Evolutionary conservation across 2,797 vertebrate species (phyloP).

Genomic region (Hylomyscus alleni): DNA sequence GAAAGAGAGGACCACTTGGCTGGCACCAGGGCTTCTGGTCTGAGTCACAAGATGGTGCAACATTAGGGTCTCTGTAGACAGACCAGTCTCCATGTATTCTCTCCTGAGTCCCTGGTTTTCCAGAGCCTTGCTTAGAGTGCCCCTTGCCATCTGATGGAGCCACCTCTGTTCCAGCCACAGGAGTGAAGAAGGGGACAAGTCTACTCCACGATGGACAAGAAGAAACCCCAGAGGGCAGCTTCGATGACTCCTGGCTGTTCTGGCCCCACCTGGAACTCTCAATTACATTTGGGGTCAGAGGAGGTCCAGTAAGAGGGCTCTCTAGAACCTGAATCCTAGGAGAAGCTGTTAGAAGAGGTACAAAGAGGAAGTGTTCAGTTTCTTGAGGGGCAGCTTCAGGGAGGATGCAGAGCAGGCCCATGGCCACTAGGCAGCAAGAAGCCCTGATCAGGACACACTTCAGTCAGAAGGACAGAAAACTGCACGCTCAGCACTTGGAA

Average conservation of each 20-base stretch:
- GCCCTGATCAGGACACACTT: neutral
- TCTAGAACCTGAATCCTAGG: neutral
- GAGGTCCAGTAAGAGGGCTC: neutral
- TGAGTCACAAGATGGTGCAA: neutral
- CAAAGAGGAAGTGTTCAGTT: neutral
- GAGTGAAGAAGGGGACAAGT: neutral
- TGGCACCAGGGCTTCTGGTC: neutral
- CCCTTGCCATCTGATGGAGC: neutral
- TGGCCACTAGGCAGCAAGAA: neutral
- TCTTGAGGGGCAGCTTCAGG: neutral
- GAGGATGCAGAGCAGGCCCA: neutral
- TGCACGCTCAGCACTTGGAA: neutral
- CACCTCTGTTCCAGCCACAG: neutral
- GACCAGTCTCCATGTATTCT: neutral
- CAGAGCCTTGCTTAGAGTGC: neutral
- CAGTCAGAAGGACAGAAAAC: slow-evolving; percentile 11
- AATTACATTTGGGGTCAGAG: neutral
- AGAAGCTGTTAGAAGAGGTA: neutral
- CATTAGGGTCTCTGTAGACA: too few relatives aligned
- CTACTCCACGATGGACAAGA: neutral
- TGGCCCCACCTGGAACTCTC: neutral
- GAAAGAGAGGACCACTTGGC: neutral
- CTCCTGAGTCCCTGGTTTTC: neutral
- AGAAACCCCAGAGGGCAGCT: neutral
- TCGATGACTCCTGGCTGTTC: neutral